phyloP scores from a whole-genome alignment of 2,797 vertebrate genomes.

The Fistularia commersonii region DNA sequence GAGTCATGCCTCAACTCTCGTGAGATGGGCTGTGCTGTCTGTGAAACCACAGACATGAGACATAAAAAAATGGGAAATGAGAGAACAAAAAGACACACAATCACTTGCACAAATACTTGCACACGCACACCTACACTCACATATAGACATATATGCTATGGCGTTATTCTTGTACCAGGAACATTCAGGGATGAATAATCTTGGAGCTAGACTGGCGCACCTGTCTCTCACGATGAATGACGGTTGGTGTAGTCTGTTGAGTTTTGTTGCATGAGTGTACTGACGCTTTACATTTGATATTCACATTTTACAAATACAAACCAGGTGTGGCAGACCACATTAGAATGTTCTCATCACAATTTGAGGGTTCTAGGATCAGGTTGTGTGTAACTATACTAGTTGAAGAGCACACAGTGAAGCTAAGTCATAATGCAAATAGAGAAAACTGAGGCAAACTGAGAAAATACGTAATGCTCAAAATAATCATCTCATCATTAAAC shows the following conservation, averaged over 20 bases:
- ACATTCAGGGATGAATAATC: slow-evolving; percentile 38
- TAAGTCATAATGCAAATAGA: too few relatives aligned
- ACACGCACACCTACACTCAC: slow-evolving; percentile 9
- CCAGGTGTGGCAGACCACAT: too few relatives aligned
- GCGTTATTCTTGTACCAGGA: slow-evolving; percentile 35
- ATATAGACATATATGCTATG: slow-evolving; percentile 7
- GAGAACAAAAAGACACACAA: slow-evolving; percentile 46
- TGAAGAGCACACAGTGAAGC: too few relatives aligned
- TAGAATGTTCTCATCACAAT: too few relatives aligned
- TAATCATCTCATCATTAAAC: too few relatives aligned
- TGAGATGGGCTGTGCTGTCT: slow-evolving; percentile 68
- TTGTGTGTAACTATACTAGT: too few relatives aligned
- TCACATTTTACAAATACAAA: too few relatives aligned
- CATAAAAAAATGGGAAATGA: slow-evolving; percentile 68
- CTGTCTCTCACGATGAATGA: slow-evolving; percentile 44
- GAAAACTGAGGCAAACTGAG: too few relatives aligned
- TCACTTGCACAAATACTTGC: slow-evolving; percentile 31
- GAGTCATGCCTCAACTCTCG: slow-evolving; percentile 69
- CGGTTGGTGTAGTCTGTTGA: slow-evolving; percentile 5
- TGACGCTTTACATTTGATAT: too few relatives aligned
- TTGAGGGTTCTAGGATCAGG: too few relatives aligned
- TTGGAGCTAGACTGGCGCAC: slow-evolving; percentile 36
- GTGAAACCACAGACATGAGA: slow-evolving; percentile 62
- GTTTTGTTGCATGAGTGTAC: too few relatives aligned
- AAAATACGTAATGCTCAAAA: too few relatives aligned